phyloP scores from a whole-genome alignment of 2,113 vertebrate genomes.

The Ptyas mucosa region DNA sequence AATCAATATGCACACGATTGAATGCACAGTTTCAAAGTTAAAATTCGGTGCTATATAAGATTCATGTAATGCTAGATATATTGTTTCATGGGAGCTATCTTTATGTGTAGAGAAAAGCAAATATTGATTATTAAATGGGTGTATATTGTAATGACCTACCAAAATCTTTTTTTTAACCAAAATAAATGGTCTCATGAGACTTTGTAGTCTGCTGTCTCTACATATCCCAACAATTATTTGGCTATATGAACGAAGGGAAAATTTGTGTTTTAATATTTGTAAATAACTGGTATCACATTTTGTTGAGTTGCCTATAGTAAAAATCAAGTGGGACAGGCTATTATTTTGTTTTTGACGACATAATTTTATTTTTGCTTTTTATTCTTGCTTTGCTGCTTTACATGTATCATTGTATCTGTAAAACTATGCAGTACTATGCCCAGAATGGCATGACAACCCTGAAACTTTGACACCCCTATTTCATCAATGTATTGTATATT shows the following conservation, averaged over 20 bases:
- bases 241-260: not conserved
- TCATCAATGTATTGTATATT: conserved; percentile 30
- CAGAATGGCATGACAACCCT: conserved; percentile 22
- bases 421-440: not conserved
- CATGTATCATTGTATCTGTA: conserved; percentile 18
- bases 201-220: not conserved
- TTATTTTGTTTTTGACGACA: conserved; percentile 54
- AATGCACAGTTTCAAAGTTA: not conserved
- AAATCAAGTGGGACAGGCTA: conserved; percentile 43
- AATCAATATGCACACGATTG: not conserved
- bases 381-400: conserved; percentile 39
- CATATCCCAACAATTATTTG: not conserved
- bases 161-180: not conserved
- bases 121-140: not conserved
- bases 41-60: not conserved
- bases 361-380: conserved; percentile 28
- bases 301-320: conserved; percentile 17
- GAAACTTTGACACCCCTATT: conserved; percentile 55
- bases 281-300: conserved; percentile 48
- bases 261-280: conserved; percentile 36
- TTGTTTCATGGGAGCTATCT: not conserved
- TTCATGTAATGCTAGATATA: not conserved
- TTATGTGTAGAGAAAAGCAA: not conserved
- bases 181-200: not conserved
- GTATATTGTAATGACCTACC: not conserved